Percentiles rank a stretch among this genome's conserved stretches.
Conservation (phyloP, 2,113 vertebrate species). For the Paratilapia polleni region DNA sequence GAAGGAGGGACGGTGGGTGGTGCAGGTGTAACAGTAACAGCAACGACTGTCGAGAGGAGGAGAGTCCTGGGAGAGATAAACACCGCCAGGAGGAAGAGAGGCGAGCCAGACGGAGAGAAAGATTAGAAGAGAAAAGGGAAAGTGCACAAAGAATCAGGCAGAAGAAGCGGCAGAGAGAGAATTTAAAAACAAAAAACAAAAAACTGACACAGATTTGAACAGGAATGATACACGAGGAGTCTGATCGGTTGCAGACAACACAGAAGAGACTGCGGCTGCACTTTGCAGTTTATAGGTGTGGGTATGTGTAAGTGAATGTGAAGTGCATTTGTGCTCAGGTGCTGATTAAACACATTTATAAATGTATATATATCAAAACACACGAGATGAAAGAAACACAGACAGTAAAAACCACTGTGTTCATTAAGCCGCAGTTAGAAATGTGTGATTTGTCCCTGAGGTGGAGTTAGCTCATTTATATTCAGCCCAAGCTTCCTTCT, state of each 20-base stretch:
- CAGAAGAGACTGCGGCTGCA: not conserved
- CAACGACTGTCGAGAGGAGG: slow-evolving; percentile 84
- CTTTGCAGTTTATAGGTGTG: not conserved
- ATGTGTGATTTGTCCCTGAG: slow-evolving; percentile 10
- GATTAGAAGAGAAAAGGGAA: not conserved
- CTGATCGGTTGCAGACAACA: not conserved
- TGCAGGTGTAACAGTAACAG: slow-evolving; percentile 90
- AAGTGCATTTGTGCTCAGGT: not conserved
- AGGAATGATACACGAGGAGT: not conserved
- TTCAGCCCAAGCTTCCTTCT: slow-evolving; percentile 15
- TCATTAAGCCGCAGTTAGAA: slow-evolving; percentile 27
- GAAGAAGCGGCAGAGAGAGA: not conserved
- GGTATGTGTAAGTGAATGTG: not conserved
- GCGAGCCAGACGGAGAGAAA: not conserved
- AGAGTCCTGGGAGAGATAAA: slow-evolving; percentile 83
- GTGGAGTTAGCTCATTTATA: slow-evolving; percentile 27
- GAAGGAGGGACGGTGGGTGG: slow-evolving; percentile 87
- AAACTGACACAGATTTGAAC: not conserved
- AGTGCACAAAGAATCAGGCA: slow-evolving; percentile 26
- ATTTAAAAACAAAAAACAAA: too few relatives aligned
- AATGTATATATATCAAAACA: not conserved
- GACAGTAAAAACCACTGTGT: not conserved
- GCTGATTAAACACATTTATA: not conserved
- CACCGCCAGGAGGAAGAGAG: slow-evolving; percentile 51
- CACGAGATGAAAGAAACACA: not conserved